These are phyloP conservation scores for Limonius californicus DNA, from an alignment of 1,140 invertebrate species.

Conservation along the genomic window DNA sequence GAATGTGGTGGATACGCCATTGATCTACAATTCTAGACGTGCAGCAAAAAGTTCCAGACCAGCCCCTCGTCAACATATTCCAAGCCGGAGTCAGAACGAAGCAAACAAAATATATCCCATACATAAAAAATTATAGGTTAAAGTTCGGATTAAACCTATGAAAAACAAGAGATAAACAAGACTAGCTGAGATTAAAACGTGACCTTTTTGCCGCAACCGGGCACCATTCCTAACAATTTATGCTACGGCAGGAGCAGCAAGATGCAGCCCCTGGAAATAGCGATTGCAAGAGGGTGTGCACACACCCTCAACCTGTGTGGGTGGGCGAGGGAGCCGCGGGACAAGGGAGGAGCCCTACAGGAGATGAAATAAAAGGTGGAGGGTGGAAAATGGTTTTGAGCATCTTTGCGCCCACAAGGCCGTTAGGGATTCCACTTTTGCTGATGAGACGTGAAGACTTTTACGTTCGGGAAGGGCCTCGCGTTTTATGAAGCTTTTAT, in stretches of 20 bases:
- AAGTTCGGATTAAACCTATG: constrained; percentile 2
- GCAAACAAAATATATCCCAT: too few relatives aligned
- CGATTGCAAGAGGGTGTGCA: constrained; percentile 3
- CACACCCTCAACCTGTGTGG: constrained; percentile 11
- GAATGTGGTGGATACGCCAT: too few relatives aligned
- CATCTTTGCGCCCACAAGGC: not conserved
- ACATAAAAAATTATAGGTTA: not conserved
- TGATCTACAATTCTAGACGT: too few relatives aligned
- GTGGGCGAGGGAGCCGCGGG: not conserved
- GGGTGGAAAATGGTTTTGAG: constrained; percentile 11
- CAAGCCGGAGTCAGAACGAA: too few relatives aligned
- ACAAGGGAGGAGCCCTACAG: not conserved
- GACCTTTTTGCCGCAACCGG: not conserved
- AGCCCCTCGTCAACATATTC: too few relatives aligned
- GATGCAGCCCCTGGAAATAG: constrained; percentile 5
- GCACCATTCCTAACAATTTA: not conserved
- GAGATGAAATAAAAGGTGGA: constrained; percentile 10
- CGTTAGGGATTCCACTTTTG: too few relatives aligned
- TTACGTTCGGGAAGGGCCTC: too few relatives aligned
- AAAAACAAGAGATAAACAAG: not conserved
- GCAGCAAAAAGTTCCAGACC: too few relatives aligned
- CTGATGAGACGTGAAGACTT: too few relatives aligned
- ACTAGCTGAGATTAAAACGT: constrained; percentile 8
- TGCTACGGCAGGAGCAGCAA: not conserved
- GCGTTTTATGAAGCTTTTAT: too few relatives aligned